Conservation (phyloP, 2,888 invertebrate species). For the Arge pagana region DNA sequence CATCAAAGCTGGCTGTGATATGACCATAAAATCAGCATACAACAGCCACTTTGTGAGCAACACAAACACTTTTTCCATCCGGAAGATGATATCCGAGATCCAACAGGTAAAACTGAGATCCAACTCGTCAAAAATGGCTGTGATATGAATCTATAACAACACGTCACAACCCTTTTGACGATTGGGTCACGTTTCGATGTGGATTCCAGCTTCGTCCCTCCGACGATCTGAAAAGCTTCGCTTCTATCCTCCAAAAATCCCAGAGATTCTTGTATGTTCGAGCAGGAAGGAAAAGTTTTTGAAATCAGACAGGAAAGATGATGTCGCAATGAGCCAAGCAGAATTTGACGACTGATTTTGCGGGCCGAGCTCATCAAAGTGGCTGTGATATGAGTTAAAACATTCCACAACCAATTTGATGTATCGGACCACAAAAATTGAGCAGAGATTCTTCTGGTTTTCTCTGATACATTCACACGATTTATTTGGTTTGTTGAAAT, state of each 20-base stretch:
- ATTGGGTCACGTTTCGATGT: constrained; percentile 59
- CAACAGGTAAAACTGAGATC: constrained; percentile 61
- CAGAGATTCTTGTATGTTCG: neutral
- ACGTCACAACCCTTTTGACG: constrained; percentile 84
- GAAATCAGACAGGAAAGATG: constrained; percentile 17
- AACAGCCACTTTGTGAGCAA: constrained; percentile 91
- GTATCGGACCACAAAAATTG: constrained; percentile 66
- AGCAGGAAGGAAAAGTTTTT: too few species aligned
- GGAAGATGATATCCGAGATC: neutral
- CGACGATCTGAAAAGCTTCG: neutral
- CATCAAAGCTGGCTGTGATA: constrained; percentile 99
- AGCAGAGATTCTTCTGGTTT: neutral
- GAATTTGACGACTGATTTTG: constrained; percentile 47
- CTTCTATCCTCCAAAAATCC: neutral
- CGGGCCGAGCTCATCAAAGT: constrained; percentile 90
- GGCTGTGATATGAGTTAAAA: constrained; percentile 90
- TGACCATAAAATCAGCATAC: constrained; percentile 71
- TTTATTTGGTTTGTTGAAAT: constrained; percentile 34
- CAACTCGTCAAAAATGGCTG: constrained; percentile 96
- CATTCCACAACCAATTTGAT: constrained; percentile 91
- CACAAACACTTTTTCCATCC: constrained; percentile 51
- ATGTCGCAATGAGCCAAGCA: constrained; percentile 1
- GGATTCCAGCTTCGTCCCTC: too few species aligned
- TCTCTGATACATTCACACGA: constrained; percentile 9
- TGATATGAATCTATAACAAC: constrained; percentile 73